Percentiles rank a stretch among this genome's conserved stretches.
Evolutionary conservation across 2,888 invertebrate genomes (phyloP).

Genomic region (Steinernema hermaphroditum): DNA sequence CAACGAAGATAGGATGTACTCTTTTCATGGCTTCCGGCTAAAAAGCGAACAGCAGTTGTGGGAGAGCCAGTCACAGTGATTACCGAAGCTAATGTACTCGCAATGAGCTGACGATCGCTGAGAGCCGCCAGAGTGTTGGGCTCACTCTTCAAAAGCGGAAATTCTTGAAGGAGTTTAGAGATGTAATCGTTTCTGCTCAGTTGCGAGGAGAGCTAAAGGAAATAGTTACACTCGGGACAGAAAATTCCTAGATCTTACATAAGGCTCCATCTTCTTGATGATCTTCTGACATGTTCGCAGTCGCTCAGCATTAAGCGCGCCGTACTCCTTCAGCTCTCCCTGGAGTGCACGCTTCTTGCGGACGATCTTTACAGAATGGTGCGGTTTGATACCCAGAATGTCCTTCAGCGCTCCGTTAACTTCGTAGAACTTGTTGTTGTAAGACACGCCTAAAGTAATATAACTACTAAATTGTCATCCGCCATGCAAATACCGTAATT

Average conservation of each 20-base stretch:
- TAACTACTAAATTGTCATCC: too few relatives aligned
- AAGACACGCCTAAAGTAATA: constrained; percentile 18
- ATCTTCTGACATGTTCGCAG: constrained; percentile 1
- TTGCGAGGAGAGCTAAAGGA: background rate
- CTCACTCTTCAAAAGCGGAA: constrained; percentile 1
- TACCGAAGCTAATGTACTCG: background rate
- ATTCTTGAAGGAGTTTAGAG: constrained; percentile 1
- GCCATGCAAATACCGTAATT: background rate
- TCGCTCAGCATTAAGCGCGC: background rate
- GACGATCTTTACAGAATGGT: constrained; percentile 17
- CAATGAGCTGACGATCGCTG: background rate
- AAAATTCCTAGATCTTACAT: background rate
- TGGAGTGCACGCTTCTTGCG: background rate
- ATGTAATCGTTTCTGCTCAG: background rate
- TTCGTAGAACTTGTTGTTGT: constrained; percentile 25
- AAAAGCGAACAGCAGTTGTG: background rate
- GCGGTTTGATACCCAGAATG: constrained; percentile 28
- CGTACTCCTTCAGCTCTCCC: background rate
- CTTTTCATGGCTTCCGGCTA: too few relatives aligned
- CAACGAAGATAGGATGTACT: background rate
- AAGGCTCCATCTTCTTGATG: constrained; percentile 11
- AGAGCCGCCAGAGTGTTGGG: background rate
- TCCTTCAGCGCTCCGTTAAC: background rate
- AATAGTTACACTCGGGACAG: background rate
- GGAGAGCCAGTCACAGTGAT: background rate